phyloP scores from a whole-genome alignment of 2,888 invertebrate species.

The Polietes domitor region DNA sequence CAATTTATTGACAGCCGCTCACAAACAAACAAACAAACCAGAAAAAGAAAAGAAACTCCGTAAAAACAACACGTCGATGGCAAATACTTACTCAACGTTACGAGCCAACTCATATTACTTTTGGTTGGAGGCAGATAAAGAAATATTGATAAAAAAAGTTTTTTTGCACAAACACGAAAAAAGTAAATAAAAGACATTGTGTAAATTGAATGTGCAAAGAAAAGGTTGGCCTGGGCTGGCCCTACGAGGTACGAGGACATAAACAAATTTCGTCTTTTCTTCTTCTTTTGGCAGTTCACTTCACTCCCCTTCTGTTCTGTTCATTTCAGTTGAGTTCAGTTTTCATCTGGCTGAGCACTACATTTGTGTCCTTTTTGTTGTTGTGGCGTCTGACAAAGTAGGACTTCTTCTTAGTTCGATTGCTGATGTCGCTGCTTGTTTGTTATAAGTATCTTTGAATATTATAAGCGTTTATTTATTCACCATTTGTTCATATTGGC shows the following conservation, averaged over 20 bases:
- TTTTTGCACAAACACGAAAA: constrained; percentile 5
- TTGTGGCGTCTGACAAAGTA: neutral
- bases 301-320: too few relatives aligned
- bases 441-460: neutral
- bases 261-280: constrained; percentile 3
- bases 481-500: neutral
- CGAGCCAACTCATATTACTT: neutral
- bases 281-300: neutral
- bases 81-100: neutral
- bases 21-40: too few relatives aligned
- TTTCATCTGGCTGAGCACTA: too few relatives aligned
- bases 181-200: constrained; percentile 26
- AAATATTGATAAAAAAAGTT: constrained; percentile 1
- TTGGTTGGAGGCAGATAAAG: neutral
- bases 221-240: constrained; percentile 23
- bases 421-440: neutral
- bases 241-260: neutral
- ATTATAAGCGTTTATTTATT: neutral
- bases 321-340: too few relatives aligned
- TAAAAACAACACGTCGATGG: neutral
- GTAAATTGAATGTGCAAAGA: constrained; percentile 28
- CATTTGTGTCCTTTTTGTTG: neutral
- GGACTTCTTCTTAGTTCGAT: neutral
- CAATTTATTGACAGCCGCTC: neutral
- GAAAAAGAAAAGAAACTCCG: too few relatives aligned